A percentile compares a stretch with the other conserved stretches of the same genome.
Conservation (phyloP, 2,888 invertebrate species). For the Drosophila setosimentum region DNA sequence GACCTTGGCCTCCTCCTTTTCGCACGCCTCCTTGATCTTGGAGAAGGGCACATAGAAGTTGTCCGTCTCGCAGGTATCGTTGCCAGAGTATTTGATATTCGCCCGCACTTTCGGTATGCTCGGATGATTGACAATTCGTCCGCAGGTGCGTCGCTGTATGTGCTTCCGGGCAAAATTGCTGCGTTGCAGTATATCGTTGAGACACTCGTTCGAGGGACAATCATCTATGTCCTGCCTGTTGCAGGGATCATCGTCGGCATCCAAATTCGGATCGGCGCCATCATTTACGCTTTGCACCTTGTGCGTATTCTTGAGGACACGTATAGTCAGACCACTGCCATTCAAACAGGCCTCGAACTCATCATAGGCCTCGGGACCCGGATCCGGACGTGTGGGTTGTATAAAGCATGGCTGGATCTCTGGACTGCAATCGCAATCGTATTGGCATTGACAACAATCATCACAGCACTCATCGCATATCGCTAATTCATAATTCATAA, state of each 20-base stretch:
- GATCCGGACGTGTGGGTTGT: slow-evolving; percentile 63
- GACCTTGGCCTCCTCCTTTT: slow-evolving; percentile 64
- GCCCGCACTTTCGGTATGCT: slow-evolving; percentile 82
- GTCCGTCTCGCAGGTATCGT: slow-evolving; percentile 74
- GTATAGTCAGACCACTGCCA: slow-evolving; percentile 80
- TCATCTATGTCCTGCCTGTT: slow-evolving; percentile 36
- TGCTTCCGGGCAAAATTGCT: slow-evolving; percentile 49
- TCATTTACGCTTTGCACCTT: slow-evolving; percentile 80
- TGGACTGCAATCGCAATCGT: slow-evolving; percentile 65
- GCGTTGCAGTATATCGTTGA: slow-evolving; percentile 52
- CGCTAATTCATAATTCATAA: no score
- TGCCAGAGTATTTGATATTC: slow-evolving; percentile 84
- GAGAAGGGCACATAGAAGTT: slow-evolving; percentile 80
- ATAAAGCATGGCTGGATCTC: slow-evolving; percentile 73
- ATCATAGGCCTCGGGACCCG: slow-evolving; percentile 83
- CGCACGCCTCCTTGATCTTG: slow-evolving; percentile 76
- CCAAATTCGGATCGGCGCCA: slow-evolving; percentile 45
- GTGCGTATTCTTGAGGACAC: slow-evolving; percentile 83
- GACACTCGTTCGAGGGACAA: slow-evolving; percentile 38
- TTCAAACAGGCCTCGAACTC: slow-evolving; percentile 83
- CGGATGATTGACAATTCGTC: slow-evolving; percentile 73
- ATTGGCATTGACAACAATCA: slow-evolving; percentile 50
- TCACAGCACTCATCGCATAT: slow-evolving; percentile 23
- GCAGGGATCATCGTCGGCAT: slow-evolving; percentile 49
- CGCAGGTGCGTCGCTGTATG: slow-evolving; percentile 51